Conservation (phyloP, 2,113 vertebrate species). For the Hipposideros armiger region DNA sequence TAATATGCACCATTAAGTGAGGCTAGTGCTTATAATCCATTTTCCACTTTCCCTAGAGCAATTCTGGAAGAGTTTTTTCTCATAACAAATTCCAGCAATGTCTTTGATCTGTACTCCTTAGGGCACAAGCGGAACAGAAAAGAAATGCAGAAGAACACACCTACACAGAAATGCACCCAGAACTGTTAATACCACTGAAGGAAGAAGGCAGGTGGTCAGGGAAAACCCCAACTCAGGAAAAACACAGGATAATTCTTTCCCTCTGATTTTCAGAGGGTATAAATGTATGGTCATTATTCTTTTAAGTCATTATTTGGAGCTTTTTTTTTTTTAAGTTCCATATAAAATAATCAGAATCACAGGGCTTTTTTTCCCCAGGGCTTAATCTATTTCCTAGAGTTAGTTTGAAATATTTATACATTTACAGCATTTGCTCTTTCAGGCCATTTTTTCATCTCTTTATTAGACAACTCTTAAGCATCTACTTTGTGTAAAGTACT, state of each 20-base stretch:
- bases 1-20: conserved; percentile 14
- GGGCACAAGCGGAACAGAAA: background rate
- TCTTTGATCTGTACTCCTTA: background rate
- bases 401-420: background rate
- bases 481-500: background rate
- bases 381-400: background rate
- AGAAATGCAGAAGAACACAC: background rate
- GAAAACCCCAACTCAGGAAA: background rate
- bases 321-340: conserved; percentile 20
- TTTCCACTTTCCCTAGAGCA: conserved; percentile 8
- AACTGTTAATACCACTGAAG: background rate
- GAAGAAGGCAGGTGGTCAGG: background rate
- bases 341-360: conserved; percentile 45
- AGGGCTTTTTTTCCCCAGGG: background rate
- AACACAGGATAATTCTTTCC: background rate
- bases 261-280: conserved; percentile 8
- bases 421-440: background rate
- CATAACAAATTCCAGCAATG: conserved; percentile 39
- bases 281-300: background rate
- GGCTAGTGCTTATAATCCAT: background rate
- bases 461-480: conserved; percentile 24
- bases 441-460: background rate
- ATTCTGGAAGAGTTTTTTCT: conserved; percentile 19
- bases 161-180: background rate
- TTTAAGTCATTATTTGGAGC: background rate